Base-by-base conservation (phyloP, 2,888 invertebrate genomes). In the Amphiduros pacificus region DNA sequence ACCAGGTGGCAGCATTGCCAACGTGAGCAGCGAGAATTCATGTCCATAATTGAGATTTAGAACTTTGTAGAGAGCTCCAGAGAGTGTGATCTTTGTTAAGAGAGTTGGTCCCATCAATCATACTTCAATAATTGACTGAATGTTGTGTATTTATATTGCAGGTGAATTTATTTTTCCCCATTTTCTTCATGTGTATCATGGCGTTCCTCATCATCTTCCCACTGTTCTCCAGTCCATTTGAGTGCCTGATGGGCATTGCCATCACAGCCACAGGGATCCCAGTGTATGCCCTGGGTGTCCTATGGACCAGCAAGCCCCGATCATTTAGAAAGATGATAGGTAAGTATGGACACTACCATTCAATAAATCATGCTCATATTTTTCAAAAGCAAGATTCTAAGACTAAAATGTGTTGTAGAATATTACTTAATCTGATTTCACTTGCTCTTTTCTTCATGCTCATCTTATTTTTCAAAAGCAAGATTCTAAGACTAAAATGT, bases 231-330 rank as follows among this genome's bases (percentile, higher is more conserved):
- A 74, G 70, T 54, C 77, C 79, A n/a, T 70, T 64, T 64, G 78
- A 78, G 63, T 77, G 77, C 57, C 66, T 78, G 22, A 73, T 78
- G 66, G 78, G 78, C 5, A 71, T 80, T 9, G 63, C 73, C 20
- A 75, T 80, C 67, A 73, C 78, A 2, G 64, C 71, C 28, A 75
- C 77, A 1, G 79, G 79, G 24, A 86, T 94, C 65, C 94, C 93
- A 11, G 90, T 93, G 6, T 93, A 93, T 81, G 89, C 89, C 73
- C 71, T 90, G 11, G 78, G 79, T 2, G 77, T 84, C 44, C 71
- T 73, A 58, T 84, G 84, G 84, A 74, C 77, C 63, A 73, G 72
- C 29, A 84, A 84, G 66, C 81, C 81, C 0, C 64, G 59, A 20
- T 66, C 62, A 29, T 73, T 75, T 61, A 66, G 62, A 0, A 66